Evolutionary conservation across 2,797 vertebrate species (phyloP).

Genomic region (Gallinago solitaria): DNA sequence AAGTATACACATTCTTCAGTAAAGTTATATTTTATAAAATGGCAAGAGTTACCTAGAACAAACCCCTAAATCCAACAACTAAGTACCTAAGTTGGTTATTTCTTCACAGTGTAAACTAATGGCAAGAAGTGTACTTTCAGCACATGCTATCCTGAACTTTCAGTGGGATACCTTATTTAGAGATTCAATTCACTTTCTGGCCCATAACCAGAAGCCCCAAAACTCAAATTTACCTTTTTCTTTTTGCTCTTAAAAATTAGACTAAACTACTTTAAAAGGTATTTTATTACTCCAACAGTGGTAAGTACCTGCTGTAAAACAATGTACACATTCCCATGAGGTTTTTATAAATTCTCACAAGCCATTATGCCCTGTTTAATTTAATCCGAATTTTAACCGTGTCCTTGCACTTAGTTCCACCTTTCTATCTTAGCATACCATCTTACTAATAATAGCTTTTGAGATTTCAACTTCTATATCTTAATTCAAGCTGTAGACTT

Average conservation of each 20-base stretch:
- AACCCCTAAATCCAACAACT: background rate
- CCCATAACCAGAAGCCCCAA: background rate
- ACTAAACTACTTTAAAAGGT: background rate
- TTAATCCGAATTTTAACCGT: background rate
- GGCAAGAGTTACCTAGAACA: background rate
- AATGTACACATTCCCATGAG: background rate
- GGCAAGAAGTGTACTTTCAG: background rate
- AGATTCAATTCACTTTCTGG: background rate
- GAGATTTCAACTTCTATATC: background rate
- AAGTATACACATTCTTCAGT: background rate
- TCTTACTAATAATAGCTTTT: background rate
- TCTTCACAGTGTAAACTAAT: background rate
- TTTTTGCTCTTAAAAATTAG: background rate
- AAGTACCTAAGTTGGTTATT: background rate
- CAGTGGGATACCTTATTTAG: background rate
- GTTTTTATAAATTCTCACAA: background rate
- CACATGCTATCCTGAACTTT: background rate
- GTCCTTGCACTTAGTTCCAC: background rate
- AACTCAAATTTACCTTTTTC: background rate
- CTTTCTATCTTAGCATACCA: background rate
- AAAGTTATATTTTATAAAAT: background rate
- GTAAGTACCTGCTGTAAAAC: background rate
- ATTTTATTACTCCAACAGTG: background rate
- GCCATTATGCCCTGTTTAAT: background rate
- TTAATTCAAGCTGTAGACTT: slow-evolving; percentile 2